Evolutionary conservation across 2,888 invertebrate genomes (phyloP).

Genomic region (Pammene aurita): DNA sequence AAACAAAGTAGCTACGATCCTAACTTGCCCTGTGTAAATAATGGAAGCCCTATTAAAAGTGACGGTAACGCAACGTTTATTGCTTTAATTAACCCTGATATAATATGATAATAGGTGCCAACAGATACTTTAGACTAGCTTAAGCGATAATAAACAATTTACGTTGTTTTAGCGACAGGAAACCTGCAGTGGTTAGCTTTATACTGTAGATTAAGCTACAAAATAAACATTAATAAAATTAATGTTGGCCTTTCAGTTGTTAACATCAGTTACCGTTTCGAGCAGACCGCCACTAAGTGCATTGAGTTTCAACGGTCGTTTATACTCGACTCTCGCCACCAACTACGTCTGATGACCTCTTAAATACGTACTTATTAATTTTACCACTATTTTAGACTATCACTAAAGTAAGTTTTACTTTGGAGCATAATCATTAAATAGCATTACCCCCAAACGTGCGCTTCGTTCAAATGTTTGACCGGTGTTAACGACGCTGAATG

Average conservation of each 20-base stretch:
- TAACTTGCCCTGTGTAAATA: neutral
- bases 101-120: neutral
- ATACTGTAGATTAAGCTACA: slow-evolving; percentile 30
- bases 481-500: slow-evolving; percentile 36
- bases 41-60: neutral
- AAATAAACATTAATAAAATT: slow-evolving; percentile 40
- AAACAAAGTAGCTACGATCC: neutral
- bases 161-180: slow-evolving; percentile 1
- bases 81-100: slow-evolving; percentile 1
- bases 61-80: slow-evolving; percentile 3
- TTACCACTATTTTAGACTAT: slow-evolving; percentile 32
- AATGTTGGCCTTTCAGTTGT: slow-evolving; percentile 38
- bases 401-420: slow-evolving; percentile 24
- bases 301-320: slow-evolving; percentile 21
- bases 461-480: slow-evolving; percentile 26
- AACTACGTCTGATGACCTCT: slow-evolving; percentile 15
- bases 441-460: slow-evolving; percentile 17
- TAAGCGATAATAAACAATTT: neutral
- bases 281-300: slow-evolving; percentile 43
- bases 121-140: neutral
- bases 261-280: slow-evolving; percentile 41
- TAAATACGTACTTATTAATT: slow-evolving; percentile 39
- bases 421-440: slow-evolving; percentile 38
- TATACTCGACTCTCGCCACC: slow-evolving; percentile 16
- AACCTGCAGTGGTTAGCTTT: neutral